phyloP scores from a whole-genome alignment of 2,113 vertebrate species.

The Cinclus mexicanus region DNA sequence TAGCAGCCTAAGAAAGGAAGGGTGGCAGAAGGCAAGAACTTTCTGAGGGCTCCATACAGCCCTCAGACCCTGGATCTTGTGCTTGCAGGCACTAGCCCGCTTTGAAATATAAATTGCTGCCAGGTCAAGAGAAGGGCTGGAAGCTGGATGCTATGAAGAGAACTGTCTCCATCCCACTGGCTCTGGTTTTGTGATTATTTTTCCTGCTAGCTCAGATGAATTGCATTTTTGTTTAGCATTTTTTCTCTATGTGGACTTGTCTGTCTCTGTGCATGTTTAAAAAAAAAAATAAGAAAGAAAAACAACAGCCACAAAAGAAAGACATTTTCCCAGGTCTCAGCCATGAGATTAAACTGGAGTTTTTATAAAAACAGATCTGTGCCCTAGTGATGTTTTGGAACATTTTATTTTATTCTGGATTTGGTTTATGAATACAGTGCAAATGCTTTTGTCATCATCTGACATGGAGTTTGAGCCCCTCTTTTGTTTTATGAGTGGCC shows the following conservation, averaged over 20 bases:
- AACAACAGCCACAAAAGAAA: background rate
- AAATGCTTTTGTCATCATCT: background rate
- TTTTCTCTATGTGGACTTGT: constrained; percentile 24
- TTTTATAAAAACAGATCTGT: constrained; percentile 65
- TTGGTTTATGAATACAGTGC: background rate
- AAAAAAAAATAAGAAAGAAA: background rate
- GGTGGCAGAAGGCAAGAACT: background rate
- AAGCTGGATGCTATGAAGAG: constrained; percentile 1
- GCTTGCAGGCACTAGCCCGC: background rate
- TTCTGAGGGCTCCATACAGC: background rate
- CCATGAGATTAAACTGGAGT: constrained; percentile 74
- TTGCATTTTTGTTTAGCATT: constrained; percentile 40
- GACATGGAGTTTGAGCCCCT: background rate
- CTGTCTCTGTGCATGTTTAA: constrained; percentile 21
- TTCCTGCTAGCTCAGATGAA: constrained; percentile 6
- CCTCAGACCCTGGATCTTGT: background rate
- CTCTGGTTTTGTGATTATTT: background rate
- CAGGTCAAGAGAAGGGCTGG: background rate
- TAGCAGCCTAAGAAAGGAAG: background rate
- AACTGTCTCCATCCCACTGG: background rate
- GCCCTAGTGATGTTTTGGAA: constrained; percentile 45
- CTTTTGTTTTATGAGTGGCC: background rate
- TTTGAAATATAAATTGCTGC: background rate
- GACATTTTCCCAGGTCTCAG: constrained; percentile 59
- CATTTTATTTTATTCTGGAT: background rate